A percentile compares a stretch with the other conserved stretches of the same genome.
Evolutionary conservation across 2,113 vertebrate species (phyloP).

Genomic region (Donacobius atricapilla): DNA sequence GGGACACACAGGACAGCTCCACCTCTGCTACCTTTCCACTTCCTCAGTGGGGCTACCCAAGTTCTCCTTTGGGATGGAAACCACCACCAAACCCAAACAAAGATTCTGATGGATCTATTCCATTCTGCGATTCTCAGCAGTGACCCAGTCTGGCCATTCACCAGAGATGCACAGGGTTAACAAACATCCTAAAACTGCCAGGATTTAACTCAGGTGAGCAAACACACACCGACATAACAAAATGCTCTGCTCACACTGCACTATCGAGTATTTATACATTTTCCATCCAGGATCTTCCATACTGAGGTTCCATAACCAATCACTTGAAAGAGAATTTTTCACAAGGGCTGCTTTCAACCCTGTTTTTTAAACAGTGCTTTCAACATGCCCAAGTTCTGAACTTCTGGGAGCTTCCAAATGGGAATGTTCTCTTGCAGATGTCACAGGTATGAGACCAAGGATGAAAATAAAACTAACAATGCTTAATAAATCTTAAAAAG

Average conservation of each 20-base stretch:
- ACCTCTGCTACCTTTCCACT: neutral
- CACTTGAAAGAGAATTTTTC: neutral
- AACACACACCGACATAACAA: neutral
- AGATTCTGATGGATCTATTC: neutral
- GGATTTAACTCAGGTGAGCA: neutral
- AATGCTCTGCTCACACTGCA: neutral
- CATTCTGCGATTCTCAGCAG: neutral
- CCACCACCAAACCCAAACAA: neutral
- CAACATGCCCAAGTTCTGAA: neutral
- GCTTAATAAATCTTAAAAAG: neutral
- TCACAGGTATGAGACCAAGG: neutral
- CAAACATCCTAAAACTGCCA: neutral
- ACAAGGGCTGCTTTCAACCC: neutral
- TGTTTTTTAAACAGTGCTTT: neutral
- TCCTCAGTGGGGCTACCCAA: neutral
- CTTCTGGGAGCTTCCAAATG: neutral
- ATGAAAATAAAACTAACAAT: neutral
- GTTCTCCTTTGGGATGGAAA: neutral
- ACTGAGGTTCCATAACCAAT: neutral
- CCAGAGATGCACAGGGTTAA: neutral
- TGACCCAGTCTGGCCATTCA: neutral
- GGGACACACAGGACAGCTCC: neutral
- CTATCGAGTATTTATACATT: neutral
- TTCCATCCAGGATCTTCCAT: neutral
- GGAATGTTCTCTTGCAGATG: neutral